phyloP scores from a whole-genome alignment of 2,113 vertebrate genomes.

The Nannobrachium achirus region DNA sequence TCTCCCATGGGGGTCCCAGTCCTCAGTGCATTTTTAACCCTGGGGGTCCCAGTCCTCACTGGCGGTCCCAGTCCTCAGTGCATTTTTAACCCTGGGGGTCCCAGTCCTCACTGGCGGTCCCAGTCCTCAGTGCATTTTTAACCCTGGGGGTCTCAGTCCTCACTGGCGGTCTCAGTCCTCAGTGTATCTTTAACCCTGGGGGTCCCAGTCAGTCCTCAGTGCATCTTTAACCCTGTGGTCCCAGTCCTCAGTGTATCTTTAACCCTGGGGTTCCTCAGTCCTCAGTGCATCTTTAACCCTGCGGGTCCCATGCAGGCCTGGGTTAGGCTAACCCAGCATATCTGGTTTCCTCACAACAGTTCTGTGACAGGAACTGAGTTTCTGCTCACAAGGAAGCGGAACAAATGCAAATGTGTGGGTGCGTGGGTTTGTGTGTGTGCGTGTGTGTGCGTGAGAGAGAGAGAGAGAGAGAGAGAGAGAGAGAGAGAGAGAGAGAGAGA shows the following conservation, averaged over 20 bases:
- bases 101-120: background rate
- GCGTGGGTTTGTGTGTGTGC: no score
- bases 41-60: no score
- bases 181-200: background rate
- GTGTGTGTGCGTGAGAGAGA: no score
- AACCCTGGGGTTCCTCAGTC: conserved; percentile 18
- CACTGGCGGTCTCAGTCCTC: conserved; percentile 19
- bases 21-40: conserved; percentile 14
- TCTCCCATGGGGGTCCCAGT: background rate
- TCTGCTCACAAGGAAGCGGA: conserved; percentile 66
- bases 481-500: conserved; percentile 63
- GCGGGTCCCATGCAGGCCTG: conserved; percentile 1
- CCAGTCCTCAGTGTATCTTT: no score
- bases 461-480: conserved; percentile 46
- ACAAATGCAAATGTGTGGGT: conserved; percentile 62
- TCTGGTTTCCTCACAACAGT: conserved; percentile 30
- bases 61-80: conserved; percentile 16
- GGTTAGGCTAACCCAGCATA: background rate
- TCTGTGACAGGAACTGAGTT: conserved; percentile 50
- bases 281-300: background rate
- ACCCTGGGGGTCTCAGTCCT: background rate
- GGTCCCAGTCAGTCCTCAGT: no score
- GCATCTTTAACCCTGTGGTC: no score
- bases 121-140: conserved; percentile 3
- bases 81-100: background rate